phyloP scores from a whole-genome alignment of 2,113 vertebrate genomes.

The Serilophus lunatus region DNA sequence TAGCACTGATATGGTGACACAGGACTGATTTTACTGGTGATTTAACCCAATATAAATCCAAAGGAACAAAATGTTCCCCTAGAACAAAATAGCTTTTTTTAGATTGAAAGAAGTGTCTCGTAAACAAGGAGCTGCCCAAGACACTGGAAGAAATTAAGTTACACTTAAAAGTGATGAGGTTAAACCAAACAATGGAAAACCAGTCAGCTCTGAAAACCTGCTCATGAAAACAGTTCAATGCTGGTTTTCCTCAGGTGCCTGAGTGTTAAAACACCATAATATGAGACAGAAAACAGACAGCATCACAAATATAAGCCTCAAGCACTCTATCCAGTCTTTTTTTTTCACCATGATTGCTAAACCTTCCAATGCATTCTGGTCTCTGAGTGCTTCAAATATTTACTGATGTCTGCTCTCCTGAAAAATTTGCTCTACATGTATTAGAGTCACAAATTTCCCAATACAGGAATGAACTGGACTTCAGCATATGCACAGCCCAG shows the following conservation, averaged over 20 bases:
- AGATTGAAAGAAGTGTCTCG: not conserved
- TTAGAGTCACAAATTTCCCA: not conserved
- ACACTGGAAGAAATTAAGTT: not conserved
- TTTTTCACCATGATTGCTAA: not conserved
- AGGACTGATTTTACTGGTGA: not conserved
- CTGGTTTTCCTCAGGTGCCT: not conserved
- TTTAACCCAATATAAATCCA: not conserved
- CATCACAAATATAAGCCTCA: not conserved
- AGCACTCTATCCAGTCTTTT: not conserved
- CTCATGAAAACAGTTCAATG: not conserved
- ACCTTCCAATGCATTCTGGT: not conserved
- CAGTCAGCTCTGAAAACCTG: not conserved
- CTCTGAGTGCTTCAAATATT: not conserved
- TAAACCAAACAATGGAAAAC: not conserved
- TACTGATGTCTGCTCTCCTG: not conserved
- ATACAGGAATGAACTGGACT: not conserved
- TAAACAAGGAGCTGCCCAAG: not conserved
- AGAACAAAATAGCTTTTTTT: not conserved
- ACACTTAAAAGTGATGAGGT: not conserved
- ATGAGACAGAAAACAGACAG: not conserved
- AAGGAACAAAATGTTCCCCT: not conserved
- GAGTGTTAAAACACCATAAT: not conserved
- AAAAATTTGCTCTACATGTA: not conserved
- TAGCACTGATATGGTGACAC: not conserved
- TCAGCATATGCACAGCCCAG: not conserved